Percentiles rank a stretch among this genome's conserved stretches.
These are phyloP conservation scores for Synanthedon andrenaeformis DNA, from an alignment of 2,888 invertebrate genomes.

Conservation along the genomic window DNA sequence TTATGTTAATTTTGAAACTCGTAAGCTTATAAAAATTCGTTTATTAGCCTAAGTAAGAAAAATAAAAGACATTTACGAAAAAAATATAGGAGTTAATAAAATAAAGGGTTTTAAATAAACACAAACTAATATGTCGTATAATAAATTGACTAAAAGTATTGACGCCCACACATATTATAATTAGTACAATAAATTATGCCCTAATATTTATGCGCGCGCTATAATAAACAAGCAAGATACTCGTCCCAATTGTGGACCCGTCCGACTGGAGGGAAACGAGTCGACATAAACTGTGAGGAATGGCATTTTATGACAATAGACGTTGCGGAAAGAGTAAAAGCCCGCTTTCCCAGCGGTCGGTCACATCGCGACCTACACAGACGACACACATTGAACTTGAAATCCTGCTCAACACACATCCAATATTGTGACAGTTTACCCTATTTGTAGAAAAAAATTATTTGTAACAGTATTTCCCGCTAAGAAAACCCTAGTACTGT, in stretches of 20 bases:
- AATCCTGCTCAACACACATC: conserved; percentile 39
- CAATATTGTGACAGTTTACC: conserved; percentile 6
- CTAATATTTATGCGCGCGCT: no score
- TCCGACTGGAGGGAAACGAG: conserved; percentile 16
- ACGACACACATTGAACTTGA: conserved; percentile 51
- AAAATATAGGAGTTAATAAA: no score
- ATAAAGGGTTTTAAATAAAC: no score
- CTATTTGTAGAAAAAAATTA: conserved; percentile 5
- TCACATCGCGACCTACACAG: conserved; percentile 51
- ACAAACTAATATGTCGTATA: no score
- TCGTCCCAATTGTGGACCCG: conserved; percentile 11
- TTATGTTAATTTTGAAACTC: no score
- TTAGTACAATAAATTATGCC: no score
- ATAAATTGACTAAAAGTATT: no score
- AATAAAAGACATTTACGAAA: no score
- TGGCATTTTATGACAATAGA: conserved; percentile 23
- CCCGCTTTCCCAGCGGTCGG: conserved; percentile 48
- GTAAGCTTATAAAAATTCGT: no score
- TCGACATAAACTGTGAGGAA: conserved; percentile 3
- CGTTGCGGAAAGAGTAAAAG: conserved; percentile 46
- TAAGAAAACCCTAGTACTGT: no score
- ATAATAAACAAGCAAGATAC: conserved; percentile 6
- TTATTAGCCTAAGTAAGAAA: no score
- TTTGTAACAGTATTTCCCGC: background rate
- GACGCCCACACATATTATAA: no score